Evolutionary conservation across 2,797 vertebrate genomes (phyloP).

Genomic region (Hyperoplus immaculatus): DNA sequence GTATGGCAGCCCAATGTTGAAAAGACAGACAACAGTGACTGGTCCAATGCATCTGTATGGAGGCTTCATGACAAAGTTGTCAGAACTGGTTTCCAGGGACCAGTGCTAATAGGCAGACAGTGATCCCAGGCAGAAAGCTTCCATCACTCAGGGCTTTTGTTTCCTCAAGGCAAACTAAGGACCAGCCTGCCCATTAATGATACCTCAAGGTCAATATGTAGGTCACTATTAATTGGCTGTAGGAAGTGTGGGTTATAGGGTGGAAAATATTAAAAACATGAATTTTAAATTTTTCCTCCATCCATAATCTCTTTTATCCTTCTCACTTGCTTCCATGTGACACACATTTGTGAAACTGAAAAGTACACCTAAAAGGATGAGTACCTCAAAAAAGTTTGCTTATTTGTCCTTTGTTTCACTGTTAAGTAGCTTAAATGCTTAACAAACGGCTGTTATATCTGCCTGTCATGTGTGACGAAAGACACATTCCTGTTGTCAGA

Average conservation of each 20-base stretch:
- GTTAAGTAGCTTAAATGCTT: too few species aligned
- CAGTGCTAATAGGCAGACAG: constrained; percentile 30
- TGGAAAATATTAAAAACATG: neutral
- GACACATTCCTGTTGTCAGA: neutral
- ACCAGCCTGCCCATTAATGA: constrained; percentile 28
- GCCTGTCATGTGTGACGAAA: constrained; percentile 13
- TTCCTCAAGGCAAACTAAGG: constrained; percentile 42
- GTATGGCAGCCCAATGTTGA: constrained; percentile 29
- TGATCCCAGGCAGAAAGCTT: constrained; percentile 33
- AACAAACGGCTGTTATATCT: too few species aligned
- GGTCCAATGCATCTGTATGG: constrained; percentile 39
- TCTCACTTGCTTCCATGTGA: neutral
- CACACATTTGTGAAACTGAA: neutral
- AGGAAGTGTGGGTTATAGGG: neutral
- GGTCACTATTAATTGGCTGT: constrained; percentile 5
- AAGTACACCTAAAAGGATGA: too few species aligned
- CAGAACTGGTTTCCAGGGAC: constrained; percentile 31
- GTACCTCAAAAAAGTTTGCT: too few species aligned
- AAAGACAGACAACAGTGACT: constrained; percentile 32
- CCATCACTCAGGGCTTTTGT: constrained; percentile 45
- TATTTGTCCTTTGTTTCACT: too few species aligned
- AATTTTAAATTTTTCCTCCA: neutral
- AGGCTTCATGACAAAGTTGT: constrained; percentile 47
- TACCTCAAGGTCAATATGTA: constrained; percentile 9
- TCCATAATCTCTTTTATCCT: neutral